Conservation (phyloP, 2,113 vertebrate genomes). For the Upupa epops region DNA sequence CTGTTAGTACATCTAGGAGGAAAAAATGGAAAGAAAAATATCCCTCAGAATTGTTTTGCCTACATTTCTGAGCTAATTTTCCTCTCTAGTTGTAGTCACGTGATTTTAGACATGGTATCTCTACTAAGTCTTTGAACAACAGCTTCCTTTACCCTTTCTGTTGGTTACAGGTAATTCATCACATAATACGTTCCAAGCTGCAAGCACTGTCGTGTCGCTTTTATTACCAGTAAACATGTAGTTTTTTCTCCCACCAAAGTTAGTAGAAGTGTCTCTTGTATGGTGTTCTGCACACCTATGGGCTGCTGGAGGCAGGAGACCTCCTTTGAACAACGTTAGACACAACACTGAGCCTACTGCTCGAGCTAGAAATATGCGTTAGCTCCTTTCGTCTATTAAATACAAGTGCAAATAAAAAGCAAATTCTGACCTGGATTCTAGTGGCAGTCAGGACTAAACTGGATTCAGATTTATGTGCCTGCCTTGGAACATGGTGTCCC, state of each 20-base stretch:
- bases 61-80: not conserved
- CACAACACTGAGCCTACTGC: not conserved
- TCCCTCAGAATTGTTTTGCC: not conserved
- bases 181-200: not conserved
- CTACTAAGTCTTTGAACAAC: not conserved
- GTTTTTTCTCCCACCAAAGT: not conserved
- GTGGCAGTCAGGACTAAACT: not conserved
- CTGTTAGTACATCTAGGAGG: not conserved
- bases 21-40: not conserved
- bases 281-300: not conserved
- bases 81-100: not conserved
- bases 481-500: not conserved
- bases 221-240: not conserved
- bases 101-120: not conserved
- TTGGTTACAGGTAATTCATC: not conserved
- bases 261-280: not conserved
- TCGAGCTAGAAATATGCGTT: not conserved
- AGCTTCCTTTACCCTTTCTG: not conserved
- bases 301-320: not conserved
- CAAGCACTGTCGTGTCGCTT: not conserved
- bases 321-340: not conserved
- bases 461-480: slow-evolving; percentile 9
- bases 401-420: not conserved
- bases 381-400: not conserved
- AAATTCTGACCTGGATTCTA: slow-evolving; percentile 34